Percentiles rank a stretch among this genome's conserved stretches.
These are phyloP conservation scores for Romanogobio albipinnatus DNA, from an alignment of 2,113 vertebrate genomes.

Conservation along the genomic window DNA sequence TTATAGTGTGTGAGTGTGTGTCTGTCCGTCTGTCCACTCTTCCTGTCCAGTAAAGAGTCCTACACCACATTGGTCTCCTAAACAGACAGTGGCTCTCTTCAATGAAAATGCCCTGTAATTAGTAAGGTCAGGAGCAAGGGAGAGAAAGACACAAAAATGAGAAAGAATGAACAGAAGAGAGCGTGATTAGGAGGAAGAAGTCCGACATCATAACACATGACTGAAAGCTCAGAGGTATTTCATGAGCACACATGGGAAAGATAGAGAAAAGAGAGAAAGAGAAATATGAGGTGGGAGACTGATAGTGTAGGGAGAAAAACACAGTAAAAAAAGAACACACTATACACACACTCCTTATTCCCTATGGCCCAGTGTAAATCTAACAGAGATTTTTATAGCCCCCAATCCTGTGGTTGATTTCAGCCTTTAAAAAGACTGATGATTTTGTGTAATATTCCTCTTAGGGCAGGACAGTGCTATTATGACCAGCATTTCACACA, in stretches of 20 bases:
- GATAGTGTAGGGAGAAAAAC: background rate
- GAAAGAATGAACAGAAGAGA: conserved; percentile 8
- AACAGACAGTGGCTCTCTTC: conserved; percentile 26
- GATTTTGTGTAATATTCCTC: conserved; percentile 33
- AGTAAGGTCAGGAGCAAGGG: conserved; percentile 19
- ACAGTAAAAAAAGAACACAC: background rate
- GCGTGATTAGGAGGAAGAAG: background rate
- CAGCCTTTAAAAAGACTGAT: conserved; percentile 16
- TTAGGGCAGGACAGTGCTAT: conserved; percentile 30
- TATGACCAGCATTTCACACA: conserved; percentile 14
- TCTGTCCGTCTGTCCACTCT: conserved; percentile 3
- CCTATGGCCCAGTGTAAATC: conserved; percentile 21
- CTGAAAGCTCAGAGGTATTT: conserved; percentile 1
- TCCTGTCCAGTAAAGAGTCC: conserved; percentile 4
- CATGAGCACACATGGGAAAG: background rate
- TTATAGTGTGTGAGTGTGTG: conserved; percentile 60
- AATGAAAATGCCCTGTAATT: conserved; percentile 24
- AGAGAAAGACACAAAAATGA: conserved; percentile 9
- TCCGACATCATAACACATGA: conserved; percentile 18
- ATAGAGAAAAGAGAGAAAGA: background rate
- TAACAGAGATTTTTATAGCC: conserved; percentile 26
- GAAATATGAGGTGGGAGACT: conserved; percentile 24
- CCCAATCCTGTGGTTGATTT: conserved; percentile 8
- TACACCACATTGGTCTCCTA: background rate
- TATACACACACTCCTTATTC: background rate